Evolutionary conservation across 2,888 invertebrate species (phyloP).

Genomic region (Mimachlamys varia): DNA sequence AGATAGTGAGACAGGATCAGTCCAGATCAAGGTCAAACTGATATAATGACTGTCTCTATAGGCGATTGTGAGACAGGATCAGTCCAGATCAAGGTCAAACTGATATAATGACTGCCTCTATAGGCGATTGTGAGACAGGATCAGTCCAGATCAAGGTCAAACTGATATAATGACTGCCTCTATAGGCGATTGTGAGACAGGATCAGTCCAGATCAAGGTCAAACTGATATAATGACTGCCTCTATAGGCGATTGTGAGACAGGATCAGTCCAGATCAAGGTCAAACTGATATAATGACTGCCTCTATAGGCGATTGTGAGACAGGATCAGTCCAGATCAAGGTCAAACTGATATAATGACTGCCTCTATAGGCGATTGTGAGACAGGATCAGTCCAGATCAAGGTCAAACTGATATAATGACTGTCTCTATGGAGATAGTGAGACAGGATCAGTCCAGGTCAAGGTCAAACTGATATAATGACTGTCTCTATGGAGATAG

Average conservation of each 20-base stretch:
- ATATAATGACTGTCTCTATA: background rate
- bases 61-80: background rate
- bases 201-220: too few relatives aligned
- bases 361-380: background rate
- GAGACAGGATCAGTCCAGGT: too few relatives aligned
- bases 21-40: background rate
- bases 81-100: background rate
- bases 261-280: too few relatives aligned
- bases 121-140: background rate
- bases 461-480: background rate
- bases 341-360: too few relatives aligned
- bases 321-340: too few relatives aligned
- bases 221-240: too few relatives aligned
- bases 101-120: background rate
- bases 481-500: background rate
- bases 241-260: background rate
- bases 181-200: background rate
- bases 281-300: too few relatives aligned
- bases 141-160: background rate
- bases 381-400: too few relatives aligned
- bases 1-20: too few relatives aligned
- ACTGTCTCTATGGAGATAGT: background rate
- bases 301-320: background rate
- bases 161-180: too few relatives aligned
- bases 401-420: background rate